Evolutionary conservation across 2,888 invertebrate genomes (phyloP).

Genomic region (Choreutis nemorana): DNA sequence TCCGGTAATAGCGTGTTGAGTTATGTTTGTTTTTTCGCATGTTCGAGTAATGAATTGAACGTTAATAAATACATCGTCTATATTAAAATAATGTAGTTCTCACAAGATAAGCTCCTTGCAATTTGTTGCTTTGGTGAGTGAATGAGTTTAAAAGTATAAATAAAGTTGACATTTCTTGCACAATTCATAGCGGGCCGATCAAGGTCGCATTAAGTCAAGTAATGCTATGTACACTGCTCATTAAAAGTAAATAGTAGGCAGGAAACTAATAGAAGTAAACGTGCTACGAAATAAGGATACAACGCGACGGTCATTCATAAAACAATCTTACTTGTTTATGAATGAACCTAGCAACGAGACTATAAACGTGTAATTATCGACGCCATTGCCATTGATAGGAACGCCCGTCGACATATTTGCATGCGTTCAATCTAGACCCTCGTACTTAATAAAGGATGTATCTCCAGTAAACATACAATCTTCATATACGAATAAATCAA

Average conservation of each 20-base stretch:
- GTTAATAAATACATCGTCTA: constrained; percentile 36
- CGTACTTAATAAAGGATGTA: constrained; percentile 3
- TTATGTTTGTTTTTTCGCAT: constrained; percentile 35
- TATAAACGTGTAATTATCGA: constrained; percentile 47
- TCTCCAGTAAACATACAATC: too few relatives aligned
- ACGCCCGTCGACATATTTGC: constrained; percentile 37
- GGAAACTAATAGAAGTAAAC: constrained; percentile 45
- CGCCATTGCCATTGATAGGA: constrained; percentile 41
- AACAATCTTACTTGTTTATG: constrained; percentile 52
- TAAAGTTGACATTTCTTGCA: too few relatives aligned
- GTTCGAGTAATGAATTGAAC: constrained; percentile 42
- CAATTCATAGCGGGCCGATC: constrained; percentile 17
- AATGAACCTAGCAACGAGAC: constrained; percentile 43
- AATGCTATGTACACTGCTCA: too few relatives aligned
- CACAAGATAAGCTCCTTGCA: constrained; percentile 11
- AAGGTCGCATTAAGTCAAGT: constrained; percentile 39
- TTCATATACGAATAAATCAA: constrained; percentile 22
- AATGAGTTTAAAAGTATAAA: too few relatives aligned
- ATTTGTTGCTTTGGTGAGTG: constrained; percentile 21
- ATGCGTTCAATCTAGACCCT: constrained; percentile 18
- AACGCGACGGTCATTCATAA: constrained; percentile 51
- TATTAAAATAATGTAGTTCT: too few relatives aligned
- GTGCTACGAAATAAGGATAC: constrained; percentile 40
- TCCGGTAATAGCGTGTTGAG: constrained; percentile 33
- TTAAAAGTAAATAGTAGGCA: constrained; percentile 43